Evolutionary conservation across 2,113 vertebrate genomes (phyloP), one percentile per base, ranked within the genome.

Genomic region (Ranitomeya imitator): DNA sequence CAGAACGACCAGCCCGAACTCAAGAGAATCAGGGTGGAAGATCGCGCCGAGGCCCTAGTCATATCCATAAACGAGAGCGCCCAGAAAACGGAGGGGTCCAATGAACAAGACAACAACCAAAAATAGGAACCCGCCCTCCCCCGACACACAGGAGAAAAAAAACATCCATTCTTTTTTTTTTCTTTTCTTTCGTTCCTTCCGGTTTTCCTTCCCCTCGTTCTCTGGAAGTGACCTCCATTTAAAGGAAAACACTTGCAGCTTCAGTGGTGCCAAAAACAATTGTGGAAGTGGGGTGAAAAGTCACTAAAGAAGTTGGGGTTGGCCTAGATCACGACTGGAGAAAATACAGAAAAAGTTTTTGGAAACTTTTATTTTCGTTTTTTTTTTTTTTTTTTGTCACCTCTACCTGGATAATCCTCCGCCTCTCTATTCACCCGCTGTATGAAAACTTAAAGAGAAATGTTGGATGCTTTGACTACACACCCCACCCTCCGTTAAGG

Each of bases 221-320:
- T 90, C 85, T 90, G 80, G 92, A 88, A 76, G 69, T 52, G n/a
- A 88, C 63, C 71, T 16, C 67, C 86, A 18, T 11, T 79, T 55
- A 83, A 69, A 89, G 0, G 21, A 69, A 76, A 51, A 76, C 73
- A 45, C n/a, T 83, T 76, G 21, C 77, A 88, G n/a, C 93, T 93
- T 93, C 96, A 93, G 91, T 94, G 96, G 97, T 99, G 97, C 97
- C 97, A 97, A 97, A 97, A 94, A 95, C 94, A 65, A 55, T 55
- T 8, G 23, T n/a, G 79, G n/a, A n/a, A 19, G 37, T 18, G 78
- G 78, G 79, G 94, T 31, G 2, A 23, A 69, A n/a, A 7, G 21
- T 83, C 96, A 95, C 96, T 95, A 94, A 94, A 93, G 87, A 79
- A 95, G 95, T 95, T 95, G 96, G 95, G 96, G 95, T 94, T 96